Base-by-base conservation (phyloP, 1,140 invertebrate genomes). In the Sycophaga agraensis region DNA sequence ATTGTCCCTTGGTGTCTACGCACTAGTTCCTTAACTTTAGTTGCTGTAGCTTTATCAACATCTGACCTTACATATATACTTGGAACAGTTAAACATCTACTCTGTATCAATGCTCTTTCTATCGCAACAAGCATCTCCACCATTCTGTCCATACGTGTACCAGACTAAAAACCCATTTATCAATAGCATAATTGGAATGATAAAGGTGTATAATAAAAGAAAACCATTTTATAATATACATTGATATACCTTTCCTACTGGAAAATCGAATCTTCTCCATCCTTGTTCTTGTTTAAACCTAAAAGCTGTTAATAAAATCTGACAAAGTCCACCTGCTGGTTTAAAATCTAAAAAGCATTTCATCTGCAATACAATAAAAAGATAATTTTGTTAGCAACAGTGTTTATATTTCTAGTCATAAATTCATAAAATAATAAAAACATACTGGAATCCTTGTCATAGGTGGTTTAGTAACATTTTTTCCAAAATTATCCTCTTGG, bases 321-420 rank as follows among this genome's bases (percentile, higher is more conserved):
- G 92, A 83, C 94, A 97, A 19, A 98, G 82, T 8, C 91, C 88
- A 40, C 95, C 95, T 50, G 92, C 91, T 55, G 93, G 87, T 81
- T 97, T 97, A 76, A 98, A 96, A 82, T 98, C 96, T 76, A 97
- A 82, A 77, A 98, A 98, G 79, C 89, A 94, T 82, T 89, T 89
- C 87, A 93, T 92, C 92, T 95, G 77, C 40, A 84, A 81, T 66
- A 73, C n/a, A n/a, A n/a, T n/a, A n/a, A n/a, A n/a, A n/a, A n/a
- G n/a, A n/a, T n/a, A n/a, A n/a, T n/a, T n/a, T n/a, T n/a, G n/a
- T n/a, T n/a, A n/a, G 46, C 21, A 28, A 57, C 12, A 39, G 19
- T 26, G 8, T 31, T 31, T 11, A 31, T 31, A 31, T 31, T 31
- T 6, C 11, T 31, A 31, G 11, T 6, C 5, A 31, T 31, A 31